Conservation (phyloP, 2,113 vertebrate species). For the Piaya cayana region DNA sequence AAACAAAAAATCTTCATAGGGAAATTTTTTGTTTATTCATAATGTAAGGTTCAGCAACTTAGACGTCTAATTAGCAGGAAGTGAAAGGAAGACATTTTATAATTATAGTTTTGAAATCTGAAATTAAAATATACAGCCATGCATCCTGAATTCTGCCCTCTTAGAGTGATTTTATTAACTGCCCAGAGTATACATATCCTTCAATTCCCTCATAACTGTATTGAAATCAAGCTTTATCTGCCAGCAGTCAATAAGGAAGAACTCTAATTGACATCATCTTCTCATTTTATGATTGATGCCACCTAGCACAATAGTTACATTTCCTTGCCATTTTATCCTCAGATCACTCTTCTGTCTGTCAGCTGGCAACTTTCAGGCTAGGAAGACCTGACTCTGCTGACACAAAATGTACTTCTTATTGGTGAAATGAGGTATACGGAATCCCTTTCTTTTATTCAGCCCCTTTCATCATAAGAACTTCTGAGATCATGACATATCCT, state of each 20-base stretch:
- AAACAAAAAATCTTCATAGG: background rate
- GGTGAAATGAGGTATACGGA: background rate
- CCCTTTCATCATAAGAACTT: background rate
- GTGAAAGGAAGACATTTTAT: background rate
- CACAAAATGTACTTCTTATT: background rate
- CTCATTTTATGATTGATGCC: background rate
- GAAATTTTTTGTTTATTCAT: background rate
- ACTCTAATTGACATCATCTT: background rate
- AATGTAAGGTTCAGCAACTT: background rate
- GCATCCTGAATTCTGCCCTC: background rate
- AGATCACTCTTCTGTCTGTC: background rate
- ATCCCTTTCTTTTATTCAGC: background rate
- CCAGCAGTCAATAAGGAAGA: background rate
- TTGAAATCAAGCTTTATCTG: background rate
- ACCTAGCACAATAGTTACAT: background rate
- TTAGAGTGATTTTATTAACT: background rate
- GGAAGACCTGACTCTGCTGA: background rate
- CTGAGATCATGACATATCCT: background rate
- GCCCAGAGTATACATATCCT: background rate
- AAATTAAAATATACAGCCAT: slow-evolving; percentile 15
- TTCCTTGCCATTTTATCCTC: background rate
- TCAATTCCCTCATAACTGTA: background rate
- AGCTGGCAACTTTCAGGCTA: background rate
- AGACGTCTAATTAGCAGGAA: background rate
- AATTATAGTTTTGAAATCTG: background rate